Percentiles rank a stretch among this genome's conserved stretches.
These are phyloP conservation scores for Orchesellides sinensis DNA, from an alignment of 2,888 invertebrate genomes.

Conservation along the genomic window DNA sequence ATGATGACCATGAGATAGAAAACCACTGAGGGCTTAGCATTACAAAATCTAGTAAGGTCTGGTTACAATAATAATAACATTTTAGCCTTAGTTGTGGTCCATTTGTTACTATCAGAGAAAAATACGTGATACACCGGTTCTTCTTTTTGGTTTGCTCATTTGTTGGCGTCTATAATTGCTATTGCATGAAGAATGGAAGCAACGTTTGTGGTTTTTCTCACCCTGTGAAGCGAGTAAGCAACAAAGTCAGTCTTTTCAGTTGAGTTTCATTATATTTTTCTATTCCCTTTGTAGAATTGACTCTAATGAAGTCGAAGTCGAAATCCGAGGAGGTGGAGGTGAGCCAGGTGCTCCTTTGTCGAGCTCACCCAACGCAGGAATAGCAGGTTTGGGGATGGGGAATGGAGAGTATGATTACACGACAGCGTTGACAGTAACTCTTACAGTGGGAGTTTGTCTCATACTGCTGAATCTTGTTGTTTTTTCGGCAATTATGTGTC, in stretches of 20 bases:
- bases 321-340: conserved; percentile 68
- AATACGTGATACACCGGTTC: not conserved
- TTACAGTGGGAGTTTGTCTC: conserved; percentile 74
- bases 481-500: conserved; percentile 75
- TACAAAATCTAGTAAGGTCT: conserved; percentile 26
- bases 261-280: not conserved
- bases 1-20: conserved; percentile 32
- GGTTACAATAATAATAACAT: conserved; percentile 44
- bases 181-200: not conserved
- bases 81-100: conserved; percentile 33
- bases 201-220: conserved; percentile 12
- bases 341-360: conserved; percentile 59
- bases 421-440: conserved; percentile 74
- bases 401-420: conserved; percentile 74
- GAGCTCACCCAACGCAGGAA: conserved; percentile 63
- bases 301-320: conserved; percentile 71
- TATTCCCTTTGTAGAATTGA: conserved; percentile 63
- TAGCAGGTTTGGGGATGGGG: conserved; percentile 35
- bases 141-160: not conserved
- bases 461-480: conserved; percentile 74
- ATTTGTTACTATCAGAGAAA: conserved; percentile 4
- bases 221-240: conserved; percentile 10
- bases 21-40: conserved; percentile 37
- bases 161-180: conserved; percentile 5
- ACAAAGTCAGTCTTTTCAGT: no score